Percentiles rank a stretch among this genome's conserved stretches.
These are phyloP conservation scores for Solenopsis fugax DNA, from an alignment of 1,140 invertebrate species.

Conservation along the genomic window DNA sequence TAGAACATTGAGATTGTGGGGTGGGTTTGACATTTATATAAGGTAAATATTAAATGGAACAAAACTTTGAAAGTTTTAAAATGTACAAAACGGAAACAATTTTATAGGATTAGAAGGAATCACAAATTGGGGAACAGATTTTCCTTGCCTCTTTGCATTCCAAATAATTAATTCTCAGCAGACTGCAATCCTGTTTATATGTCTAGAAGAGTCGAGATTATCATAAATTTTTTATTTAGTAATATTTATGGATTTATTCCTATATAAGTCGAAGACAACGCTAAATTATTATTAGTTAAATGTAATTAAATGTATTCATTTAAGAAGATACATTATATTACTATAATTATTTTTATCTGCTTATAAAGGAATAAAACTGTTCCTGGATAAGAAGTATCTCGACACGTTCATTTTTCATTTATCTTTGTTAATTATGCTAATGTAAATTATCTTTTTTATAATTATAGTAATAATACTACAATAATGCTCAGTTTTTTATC, in stretches of 20 bases:
- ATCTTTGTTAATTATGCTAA: conserved; percentile 16
- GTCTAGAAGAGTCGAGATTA: neutral
- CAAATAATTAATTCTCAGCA: conserved; percentile 1
- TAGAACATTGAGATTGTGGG: neutral
- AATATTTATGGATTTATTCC: conserved; percentile 9
- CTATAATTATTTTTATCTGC: neutral
- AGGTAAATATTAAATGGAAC: neutral
- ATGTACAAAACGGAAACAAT: neutral
- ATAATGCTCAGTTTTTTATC: conserved; percentile 13
- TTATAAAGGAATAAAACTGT: conserved; percentile 29
- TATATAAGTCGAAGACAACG: conserved; percentile 32
- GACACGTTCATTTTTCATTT: neutral
- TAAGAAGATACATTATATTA: conserved; percentile 2
- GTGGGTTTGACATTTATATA: conserved; percentile 20
- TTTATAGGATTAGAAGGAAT: neutral
- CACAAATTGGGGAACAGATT: neutral
- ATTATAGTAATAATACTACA: conserved; percentile 10
- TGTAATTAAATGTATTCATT: neutral
- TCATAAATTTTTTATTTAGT: conserved; percentile 4
- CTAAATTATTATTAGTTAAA: conserved; percentile 35
- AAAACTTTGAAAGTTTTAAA: neutral
- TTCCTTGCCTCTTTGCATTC: neutral
- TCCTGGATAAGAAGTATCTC: neutral
- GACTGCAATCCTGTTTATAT: neutral
- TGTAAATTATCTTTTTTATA: conserved; percentile 15